Conservation (phyloP, 2,888 invertebrate species). For the Eueremaeus valkanovi region DNA sequence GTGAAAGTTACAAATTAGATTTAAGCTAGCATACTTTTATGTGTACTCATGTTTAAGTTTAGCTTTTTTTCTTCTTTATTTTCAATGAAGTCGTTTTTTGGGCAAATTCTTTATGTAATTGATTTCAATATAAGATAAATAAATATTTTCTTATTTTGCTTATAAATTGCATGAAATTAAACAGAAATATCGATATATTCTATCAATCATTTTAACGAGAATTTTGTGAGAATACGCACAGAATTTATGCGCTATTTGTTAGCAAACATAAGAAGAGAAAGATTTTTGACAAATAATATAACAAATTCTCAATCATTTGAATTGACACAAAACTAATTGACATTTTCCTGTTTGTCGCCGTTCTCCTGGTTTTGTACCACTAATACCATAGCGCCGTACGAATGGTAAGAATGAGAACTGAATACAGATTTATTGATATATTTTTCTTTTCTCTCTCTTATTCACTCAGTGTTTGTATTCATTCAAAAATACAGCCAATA, state of each 20-base stretch:
- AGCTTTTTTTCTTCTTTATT: too few species aligned
- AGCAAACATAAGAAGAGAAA: neutral
- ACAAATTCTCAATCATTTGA: conserved; percentile 10
- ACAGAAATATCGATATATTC: too few species aligned
- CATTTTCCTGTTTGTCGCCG: conserved; percentile 6
- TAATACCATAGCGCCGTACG: neutral
- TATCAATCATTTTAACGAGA: too few species aligned
- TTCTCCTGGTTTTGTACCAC: neutral
- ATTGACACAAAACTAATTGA: conserved; percentile 13
- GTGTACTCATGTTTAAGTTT: too few species aligned
- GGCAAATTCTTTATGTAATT: too few species aligned
- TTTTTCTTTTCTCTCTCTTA: too few species aligned
- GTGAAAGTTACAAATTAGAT: neutral
- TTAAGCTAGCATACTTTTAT: too few species aligned
- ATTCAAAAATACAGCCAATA: neutral
- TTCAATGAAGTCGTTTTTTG: too few species aligned
- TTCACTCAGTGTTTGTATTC: neutral
- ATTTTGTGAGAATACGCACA: neutral
- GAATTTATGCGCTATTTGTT: neutral
- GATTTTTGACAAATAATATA: conserved; percentile 3
- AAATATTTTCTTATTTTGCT: too few species aligned
- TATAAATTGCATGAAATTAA: too few species aligned
- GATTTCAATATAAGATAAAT: too few species aligned
- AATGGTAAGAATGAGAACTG: neutral
- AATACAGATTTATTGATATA: neutral